A percentile compares a stretch with the other conserved stretches of the same genome.
phyloP scores from a whole-genome alignment of 2,888 invertebrate genomes.

The Aleiodes alternator region DNA sequence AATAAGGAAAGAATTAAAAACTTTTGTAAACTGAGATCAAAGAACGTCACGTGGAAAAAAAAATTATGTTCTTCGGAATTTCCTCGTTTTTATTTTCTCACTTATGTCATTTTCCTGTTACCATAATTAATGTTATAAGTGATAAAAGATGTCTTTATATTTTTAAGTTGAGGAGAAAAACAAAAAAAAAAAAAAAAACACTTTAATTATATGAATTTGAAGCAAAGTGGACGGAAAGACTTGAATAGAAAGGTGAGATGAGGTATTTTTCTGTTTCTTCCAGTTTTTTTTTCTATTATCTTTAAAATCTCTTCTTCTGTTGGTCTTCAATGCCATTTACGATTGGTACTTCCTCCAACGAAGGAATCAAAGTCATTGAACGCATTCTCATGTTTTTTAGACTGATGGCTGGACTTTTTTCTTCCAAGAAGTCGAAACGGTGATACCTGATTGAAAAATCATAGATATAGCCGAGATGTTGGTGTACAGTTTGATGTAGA shows the following conservation, averaged over 20 bases:
- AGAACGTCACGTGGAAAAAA: slow-evolving; percentile 25
- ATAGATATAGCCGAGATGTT: too few species aligned
- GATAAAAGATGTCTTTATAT: not conserved
- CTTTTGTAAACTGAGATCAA: slow-evolving; percentile 73
- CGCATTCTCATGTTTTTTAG: slow-evolving; percentile 40
- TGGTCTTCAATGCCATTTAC: slow-evolving; percentile 26
- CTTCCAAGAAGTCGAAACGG: slow-evolving; percentile 67
- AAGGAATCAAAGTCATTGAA: slow-evolving; percentile 67
- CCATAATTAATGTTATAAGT: not conserved
- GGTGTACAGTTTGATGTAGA: too few species aligned
- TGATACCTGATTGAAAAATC: slow-evolving; percentile 60
- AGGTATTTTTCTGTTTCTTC: slow-evolving; percentile 7
- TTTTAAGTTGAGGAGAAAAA: too few species aligned
- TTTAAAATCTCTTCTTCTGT: not conserved
- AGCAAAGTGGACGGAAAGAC: too few species aligned
- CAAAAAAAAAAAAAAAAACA: too few species aligned
- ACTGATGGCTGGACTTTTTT: slow-evolving; percentile 19
- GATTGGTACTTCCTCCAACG: slow-evolving; percentile 54
- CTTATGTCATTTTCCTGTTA: not conserved
- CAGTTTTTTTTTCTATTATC: not conserved
- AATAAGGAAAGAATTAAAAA: slow-evolving; percentile 67
- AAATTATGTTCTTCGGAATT: slow-evolving; percentile 32
- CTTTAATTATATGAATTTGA: too few species aligned
- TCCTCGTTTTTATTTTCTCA: slow-evolving; percentile 1
- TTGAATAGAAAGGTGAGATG: not conserved